Evolutionary conservation across 2,113 vertebrate species (phyloP).

Genomic region (Thamnophis sirtalis): DNA sequence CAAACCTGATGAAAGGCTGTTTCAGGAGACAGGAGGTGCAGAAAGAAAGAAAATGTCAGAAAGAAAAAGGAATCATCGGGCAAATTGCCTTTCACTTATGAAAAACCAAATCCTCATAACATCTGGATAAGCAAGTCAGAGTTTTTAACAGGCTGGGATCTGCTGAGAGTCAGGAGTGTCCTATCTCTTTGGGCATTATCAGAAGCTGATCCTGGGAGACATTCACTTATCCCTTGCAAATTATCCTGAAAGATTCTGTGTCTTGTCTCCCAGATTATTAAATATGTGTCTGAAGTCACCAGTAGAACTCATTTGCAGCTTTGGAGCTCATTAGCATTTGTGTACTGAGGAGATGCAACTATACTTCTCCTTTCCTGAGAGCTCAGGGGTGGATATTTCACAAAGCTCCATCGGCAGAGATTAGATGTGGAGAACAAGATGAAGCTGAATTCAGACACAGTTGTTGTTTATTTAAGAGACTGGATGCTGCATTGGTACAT

Average conservation of each 20-base stretch:
- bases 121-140: background rate
- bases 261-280: background rate
- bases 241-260: background rate
- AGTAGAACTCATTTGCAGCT: background rate
- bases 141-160: background rate
- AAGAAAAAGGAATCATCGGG: background rate
- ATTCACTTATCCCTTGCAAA: background rate
- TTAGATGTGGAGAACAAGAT: background rate
- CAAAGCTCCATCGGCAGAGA: background rate
- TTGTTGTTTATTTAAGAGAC: background rate
- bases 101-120: background rate
- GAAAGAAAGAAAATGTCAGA: background rate
- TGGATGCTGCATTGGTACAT: background rate
- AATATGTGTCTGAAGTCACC: background rate
- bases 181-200: background rate
- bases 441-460: background rate
- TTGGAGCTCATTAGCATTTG: background rate
- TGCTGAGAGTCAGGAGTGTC: background rate
- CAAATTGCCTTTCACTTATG: background rate
- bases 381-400: background rate
- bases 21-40: background rate
- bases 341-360: background rate
- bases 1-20: background rate
- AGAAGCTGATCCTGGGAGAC: background rate
- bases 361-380: background rate